Conservation (phyloP, 2,113 vertebrate genomes). For the Megaceryle torquata region DNA sequence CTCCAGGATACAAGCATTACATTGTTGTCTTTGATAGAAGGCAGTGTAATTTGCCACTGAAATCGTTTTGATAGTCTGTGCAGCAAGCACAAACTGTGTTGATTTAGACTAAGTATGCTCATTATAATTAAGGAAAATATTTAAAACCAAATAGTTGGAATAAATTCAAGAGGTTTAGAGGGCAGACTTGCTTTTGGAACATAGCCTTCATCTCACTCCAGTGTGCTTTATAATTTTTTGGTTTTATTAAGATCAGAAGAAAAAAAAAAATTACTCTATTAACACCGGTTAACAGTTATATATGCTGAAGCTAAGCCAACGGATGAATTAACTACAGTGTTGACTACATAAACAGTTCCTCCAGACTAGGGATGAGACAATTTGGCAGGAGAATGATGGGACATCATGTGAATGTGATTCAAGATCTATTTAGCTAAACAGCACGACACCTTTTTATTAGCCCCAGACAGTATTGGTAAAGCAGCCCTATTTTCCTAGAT, state of each 20-base stretch:
- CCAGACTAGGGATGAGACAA: neutral
- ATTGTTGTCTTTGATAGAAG: neutral
- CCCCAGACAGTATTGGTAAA: neutral
- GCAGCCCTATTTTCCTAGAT: neutral
- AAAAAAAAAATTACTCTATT: neutral
- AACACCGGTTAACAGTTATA: neutral
- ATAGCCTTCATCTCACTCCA: neutral
- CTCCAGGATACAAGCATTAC: neutral
- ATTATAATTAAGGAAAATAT: neutral
- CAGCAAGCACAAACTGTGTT: neutral
- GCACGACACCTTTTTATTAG: neutral
- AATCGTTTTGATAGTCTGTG: neutral
- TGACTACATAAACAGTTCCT: neutral
- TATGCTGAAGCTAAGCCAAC: slow-evolving; percentile 3
- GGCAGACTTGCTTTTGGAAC: neutral
- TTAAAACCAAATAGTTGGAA: neutral
- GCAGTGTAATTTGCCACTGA: neutral
- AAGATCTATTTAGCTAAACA: neutral
- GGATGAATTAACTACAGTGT: neutral
- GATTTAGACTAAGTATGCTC: neutral
- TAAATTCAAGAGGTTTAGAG: neutral
- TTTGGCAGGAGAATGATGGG: neutral
- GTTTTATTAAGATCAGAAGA: neutral
- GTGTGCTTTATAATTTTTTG: neutral
- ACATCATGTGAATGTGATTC: neutral